phyloP scores from a whole-genome alignment of 2,888 invertebrate species.

The Rotaria magnacalcarata region DNA sequence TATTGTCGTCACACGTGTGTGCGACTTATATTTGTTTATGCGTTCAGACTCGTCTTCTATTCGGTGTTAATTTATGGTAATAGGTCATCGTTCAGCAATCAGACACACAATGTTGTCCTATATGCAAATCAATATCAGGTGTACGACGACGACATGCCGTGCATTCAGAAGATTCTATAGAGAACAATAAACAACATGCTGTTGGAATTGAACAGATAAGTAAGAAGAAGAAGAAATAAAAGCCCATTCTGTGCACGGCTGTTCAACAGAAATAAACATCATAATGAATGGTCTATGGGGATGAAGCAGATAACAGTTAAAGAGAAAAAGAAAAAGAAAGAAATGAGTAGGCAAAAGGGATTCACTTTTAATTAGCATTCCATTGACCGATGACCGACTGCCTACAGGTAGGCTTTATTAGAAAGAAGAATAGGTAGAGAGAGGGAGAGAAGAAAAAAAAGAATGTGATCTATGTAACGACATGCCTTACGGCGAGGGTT shows the following conservation, averaged over 20 bases:
- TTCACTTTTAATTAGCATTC: conserved; percentile 14
- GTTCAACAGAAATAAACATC: conserved; percentile 4
- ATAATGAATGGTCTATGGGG: not conserved
- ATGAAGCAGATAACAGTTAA: not conserved
- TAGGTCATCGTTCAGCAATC: conserved; percentile 14
- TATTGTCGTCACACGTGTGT: conserved; percentile 8
- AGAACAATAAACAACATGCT: conserved; percentile 14
- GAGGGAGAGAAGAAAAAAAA: not conserved
- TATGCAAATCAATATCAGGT: conserved; percentile 14
- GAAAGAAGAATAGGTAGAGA: not conserved
- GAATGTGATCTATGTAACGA: conserved; percentile 1
- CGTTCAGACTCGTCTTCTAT: not conserved
- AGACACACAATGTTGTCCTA: conserved; percentile 2
- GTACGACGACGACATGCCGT: conserved; percentile 3
- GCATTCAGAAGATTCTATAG: not conserved
- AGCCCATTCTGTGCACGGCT: not conserved
- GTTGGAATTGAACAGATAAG: conserved; percentile 14
- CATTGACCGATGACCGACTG: conserved; percentile 1
- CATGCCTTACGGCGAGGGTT: not conserved
- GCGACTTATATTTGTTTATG: not conserved
- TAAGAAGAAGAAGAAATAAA: not conserved
- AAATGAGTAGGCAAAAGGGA: not conserved
- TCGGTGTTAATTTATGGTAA: conserved; percentile 8
- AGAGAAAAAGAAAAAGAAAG: not conserved
- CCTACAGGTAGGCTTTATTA: conserved; percentile 1